phyloP scores from a whole-genome alignment of 2,888 invertebrate genomes.

The Hemistola chrysoprasaria region DNA sequence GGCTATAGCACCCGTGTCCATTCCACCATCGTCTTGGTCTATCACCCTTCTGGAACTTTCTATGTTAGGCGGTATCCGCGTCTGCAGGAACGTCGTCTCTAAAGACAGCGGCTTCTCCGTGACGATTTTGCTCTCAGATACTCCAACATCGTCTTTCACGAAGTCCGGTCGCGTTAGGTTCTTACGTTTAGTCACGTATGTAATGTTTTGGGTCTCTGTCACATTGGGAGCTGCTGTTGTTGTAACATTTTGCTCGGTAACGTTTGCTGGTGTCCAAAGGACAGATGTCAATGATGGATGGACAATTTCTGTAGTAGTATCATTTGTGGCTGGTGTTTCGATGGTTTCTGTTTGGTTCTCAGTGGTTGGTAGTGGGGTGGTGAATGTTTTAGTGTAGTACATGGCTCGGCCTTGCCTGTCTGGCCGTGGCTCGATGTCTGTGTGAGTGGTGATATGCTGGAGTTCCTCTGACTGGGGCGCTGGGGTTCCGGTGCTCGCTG shows the following conservation, averaged over 20 bases:
- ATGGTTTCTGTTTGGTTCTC: constrained; percentile 32
- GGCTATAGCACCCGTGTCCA: constrained; percentile 85
- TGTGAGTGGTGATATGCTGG: constrained; percentile 50
- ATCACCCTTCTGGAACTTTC: constrained; percentile 68
- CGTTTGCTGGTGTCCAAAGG: constrained; percentile 59
- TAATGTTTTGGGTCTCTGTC: constrained; percentile 57
- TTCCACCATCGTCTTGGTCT: constrained; percentile 56
- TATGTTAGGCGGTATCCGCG: constrained; percentile 65
- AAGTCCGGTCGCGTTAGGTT: constrained; percentile 63
- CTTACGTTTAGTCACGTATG: constrained; percentile 52
- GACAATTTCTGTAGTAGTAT: constrained; percentile 40
- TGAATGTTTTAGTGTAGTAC: constrained; percentile 63
- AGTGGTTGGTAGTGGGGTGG: constrained; percentile 40
- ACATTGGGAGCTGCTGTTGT: constrained; percentile 42
- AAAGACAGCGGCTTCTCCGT: constrained; percentile 72
- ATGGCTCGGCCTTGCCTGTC: constrained; percentile 65
- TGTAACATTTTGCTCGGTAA: constrained; percentile 35
- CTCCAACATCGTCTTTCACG: constrained; percentile 58
- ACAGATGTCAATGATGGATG: constrained; percentile 54
- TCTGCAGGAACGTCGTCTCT: constrained; percentile 69
- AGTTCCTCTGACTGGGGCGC: constrained; percentile 66
- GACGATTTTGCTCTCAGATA: constrained; percentile 66
- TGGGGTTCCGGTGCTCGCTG: constrained; percentile 60
- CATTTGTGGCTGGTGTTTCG: constrained; percentile 33
- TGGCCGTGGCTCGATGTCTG: constrained; percentile 39